Evolutionary conservation across 2,797 vertebrate species (phyloP).

Genomic region (Chelonia mydas): DNA sequence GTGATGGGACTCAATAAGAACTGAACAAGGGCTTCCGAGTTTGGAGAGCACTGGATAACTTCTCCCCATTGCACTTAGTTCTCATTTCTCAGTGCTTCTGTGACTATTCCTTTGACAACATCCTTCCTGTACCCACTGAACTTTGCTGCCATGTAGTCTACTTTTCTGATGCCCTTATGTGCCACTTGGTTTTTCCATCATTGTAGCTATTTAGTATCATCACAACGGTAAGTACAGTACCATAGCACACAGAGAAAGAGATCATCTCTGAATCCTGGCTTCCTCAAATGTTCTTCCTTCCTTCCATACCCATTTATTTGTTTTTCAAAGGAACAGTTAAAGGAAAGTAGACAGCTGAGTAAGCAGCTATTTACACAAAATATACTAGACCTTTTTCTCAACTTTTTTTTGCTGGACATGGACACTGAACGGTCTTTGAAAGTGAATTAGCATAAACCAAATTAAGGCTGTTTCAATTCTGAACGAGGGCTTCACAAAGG

Average conservation of each 20-base stretch:
- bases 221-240: not conserved
- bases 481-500: no score
- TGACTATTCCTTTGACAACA: not conserved
- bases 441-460: no score
- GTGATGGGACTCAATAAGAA: fast-evolving
- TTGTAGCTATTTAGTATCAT: not conserved
- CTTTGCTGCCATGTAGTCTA: not conserved
- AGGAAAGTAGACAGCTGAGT: not conserved
- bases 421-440: no score
- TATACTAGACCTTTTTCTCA: fast-evolving
- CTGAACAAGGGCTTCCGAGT: not conserved
- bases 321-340: not conserved
- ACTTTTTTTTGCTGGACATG: no score
- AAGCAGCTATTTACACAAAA: not conserved
- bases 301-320: not conserved
- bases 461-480: no score
- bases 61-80: not conserved
- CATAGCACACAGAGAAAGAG: not conserved
- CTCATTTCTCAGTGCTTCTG: not conserved
- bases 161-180: not conserved
- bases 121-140: fast-evolving
- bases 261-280: not conserved
- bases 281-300: not conserved
- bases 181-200: not conserved
- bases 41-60: not conserved